These are phyloP conservation scores for Triplophysa bombifrons DNA, from an alignment of 2,797 vertebrate genomes.

Conservation along the genomic window DNA sequence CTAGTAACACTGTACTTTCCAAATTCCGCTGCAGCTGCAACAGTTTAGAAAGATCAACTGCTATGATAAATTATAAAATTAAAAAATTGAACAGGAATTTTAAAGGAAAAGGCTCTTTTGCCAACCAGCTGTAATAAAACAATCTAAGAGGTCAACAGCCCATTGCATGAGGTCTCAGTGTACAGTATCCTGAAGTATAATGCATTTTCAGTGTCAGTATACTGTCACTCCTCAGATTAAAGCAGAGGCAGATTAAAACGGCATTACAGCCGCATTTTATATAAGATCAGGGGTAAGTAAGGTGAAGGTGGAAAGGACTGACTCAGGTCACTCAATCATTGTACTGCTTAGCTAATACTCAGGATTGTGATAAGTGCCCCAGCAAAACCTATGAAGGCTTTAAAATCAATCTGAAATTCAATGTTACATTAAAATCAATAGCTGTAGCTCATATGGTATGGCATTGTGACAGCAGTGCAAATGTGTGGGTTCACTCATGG, in stretches of 20 bases:
- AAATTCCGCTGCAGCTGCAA: neutral
- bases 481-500: too few relatives aligned
- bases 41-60: neutral
- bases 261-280: constrained; percentile 42
- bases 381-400: neutral
- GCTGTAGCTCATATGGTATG: too few relatives aligned
- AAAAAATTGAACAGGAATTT: too few relatives aligned
- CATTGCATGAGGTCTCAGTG: neutral
- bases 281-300: constrained; percentile 37
- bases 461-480: neutral
- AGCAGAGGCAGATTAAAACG: constrained; percentile 44
- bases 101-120: too few relatives aligned
- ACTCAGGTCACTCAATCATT: neutral
- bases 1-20: too few relatives aligned
- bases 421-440: too few relatives aligned
- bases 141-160: too few relatives aligned
- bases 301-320: constrained; percentile 8
- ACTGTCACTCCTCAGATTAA: constrained; percentile 29
- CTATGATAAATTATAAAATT: too few relatives aligned
- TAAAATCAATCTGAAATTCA: neutral
- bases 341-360: neutral
- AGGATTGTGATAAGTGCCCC: neutral
- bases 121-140: too few relatives aligned
- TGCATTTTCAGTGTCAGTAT: neutral
- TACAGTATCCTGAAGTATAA: neutral